Evolutionary conservation across 1,140 invertebrate species (phyloP), one percentile per base, ranked within the genome.

Genomic region (Oreohelix idahoensis): DNA sequence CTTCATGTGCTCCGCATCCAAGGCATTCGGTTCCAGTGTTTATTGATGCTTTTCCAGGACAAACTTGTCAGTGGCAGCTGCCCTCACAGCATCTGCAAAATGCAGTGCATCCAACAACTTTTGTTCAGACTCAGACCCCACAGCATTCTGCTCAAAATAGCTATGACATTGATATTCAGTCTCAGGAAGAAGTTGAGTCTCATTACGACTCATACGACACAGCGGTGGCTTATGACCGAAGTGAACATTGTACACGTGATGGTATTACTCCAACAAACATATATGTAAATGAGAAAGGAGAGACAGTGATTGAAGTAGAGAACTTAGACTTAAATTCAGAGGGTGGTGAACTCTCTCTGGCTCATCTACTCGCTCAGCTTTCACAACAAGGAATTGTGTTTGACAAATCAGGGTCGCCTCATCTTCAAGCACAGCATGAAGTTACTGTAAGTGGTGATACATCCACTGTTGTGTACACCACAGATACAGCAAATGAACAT

Each of bases 341-440:
- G 51, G 79, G 79, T 49, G 82, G 78, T 26, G 82, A 86, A 39
- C 70, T 84, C 10, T 84, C 82, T 4, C 75, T 84, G 39, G 84
- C 83, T 36, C 84, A 86, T 66, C 84, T 83, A 38, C 66, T 83
- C 26, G 81, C 83, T 36, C 82, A 84, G 70, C 74, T 84, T 36
- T 86, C 82, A 42, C 84, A 86, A 32, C 82, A 86, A 58, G 84
- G 82, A n/a, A 86, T 86, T 42, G 84, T 86, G 1, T 86, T 86
- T 84, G 82, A 86, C 58, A 83, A 86, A 51, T 58, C 69, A 1
- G 53, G 71, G n/a, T 20, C 80, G 15, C 32, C 32, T 10, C n/a
- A 66, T 17, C 63, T 66, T 11, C 63, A 66, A 5, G 26, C 20
- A 45, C 38, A 76, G 42, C 42, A 51, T 35, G 74, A 76, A 49